These are phyloP conservation scores for Lepus europaeus DNA, from an alignment of 2,113 vertebrate genomes.

Conservation along the genomic window DNA sequence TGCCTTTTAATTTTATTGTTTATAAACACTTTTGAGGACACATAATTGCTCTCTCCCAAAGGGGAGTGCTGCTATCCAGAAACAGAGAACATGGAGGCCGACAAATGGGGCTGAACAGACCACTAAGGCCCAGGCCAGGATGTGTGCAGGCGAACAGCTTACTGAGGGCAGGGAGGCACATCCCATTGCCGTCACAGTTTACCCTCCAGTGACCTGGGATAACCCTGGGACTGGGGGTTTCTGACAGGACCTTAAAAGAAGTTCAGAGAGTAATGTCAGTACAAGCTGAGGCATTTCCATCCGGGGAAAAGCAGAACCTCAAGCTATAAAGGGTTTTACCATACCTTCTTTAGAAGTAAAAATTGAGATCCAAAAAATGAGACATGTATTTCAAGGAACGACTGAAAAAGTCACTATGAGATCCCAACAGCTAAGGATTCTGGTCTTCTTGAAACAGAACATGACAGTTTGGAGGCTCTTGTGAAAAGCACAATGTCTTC, in stretches of 20 bases:
- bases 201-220: neutral
- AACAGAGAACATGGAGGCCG: neutral
- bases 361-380: neutral
- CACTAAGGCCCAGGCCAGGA: neutral
- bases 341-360: neutral
- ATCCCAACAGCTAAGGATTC: neutral
- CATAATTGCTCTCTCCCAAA: neutral
- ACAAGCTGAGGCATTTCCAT: neutral
- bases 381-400: neutral
- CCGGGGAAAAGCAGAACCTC: neutral
- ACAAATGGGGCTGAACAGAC: accelerated
- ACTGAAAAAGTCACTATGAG: neutral
- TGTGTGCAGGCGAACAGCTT: neutral
- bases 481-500: neutral
- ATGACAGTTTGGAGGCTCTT: neutral
- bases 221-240: neutral
- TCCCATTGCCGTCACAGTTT: neutral
- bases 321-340: neutral
- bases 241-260: neutral
- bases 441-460: constrained; percentile 17
- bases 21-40: constrained; percentile 19
- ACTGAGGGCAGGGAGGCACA: accelerated
- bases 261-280: neutral
- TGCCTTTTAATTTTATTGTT: neutral
- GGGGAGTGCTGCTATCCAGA: neutral